Evolutionary conservation across 2,888 invertebrate genomes (phyloP).

Genomic region (Philaethria dido): DNA sequence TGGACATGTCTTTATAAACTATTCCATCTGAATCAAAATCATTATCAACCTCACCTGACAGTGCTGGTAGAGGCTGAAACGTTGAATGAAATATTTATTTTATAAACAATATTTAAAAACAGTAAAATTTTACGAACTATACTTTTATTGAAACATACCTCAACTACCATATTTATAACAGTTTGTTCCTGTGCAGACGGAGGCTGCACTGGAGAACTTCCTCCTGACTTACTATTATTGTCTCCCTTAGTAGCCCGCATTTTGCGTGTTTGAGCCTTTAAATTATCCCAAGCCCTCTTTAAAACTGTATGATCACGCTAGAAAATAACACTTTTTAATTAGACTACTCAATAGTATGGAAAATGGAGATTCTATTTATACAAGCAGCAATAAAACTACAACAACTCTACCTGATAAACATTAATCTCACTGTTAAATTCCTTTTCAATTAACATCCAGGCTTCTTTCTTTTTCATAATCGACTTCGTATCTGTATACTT

Average conservation of each 20-base stretch:
- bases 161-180: not conserved
- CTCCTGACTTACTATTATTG: constrained; percentile 1
- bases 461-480: constrained; percentile 17
- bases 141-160: not conserved
- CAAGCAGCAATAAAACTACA: not conserved
- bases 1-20: constrained; percentile 4
- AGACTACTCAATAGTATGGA: not conserved
- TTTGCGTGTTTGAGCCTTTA: constrained; percentile 12
- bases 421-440: constrained; percentile 9
- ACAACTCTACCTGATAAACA: constrained; percentile 5
- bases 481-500: constrained; percentile 16
- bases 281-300: constrained; percentile 18
- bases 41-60: constrained; percentile 13
- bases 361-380: not conserved
- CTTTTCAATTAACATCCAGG: constrained; percentile 16
- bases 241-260: not conserved
- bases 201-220: constrained; percentile 9
- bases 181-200: not conserved
- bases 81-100: not conserved
- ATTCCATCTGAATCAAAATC: constrained; percentile 14
- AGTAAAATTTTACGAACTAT: not conserved
- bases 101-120: not conserved
- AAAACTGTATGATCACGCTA: constrained; percentile 14
- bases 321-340: not conserved
- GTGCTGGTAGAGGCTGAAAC: constrained; percentile 4